Conservation (phyloP, 2,113 vertebrate species). For the Sturnira hondurensis region DNA sequence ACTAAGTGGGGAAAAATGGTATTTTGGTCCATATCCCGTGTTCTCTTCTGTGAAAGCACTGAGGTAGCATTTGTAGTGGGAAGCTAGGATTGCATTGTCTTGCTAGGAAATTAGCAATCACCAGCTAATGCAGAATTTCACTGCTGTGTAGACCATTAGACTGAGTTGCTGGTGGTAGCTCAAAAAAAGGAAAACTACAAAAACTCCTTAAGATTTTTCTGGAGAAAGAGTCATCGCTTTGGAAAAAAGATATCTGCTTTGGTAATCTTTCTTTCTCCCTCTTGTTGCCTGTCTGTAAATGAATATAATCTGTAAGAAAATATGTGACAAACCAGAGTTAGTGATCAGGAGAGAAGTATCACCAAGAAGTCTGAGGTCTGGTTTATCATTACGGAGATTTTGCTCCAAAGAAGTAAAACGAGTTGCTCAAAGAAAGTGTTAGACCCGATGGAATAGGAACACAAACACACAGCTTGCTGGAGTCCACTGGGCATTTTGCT, state of each 20-base stretch:
- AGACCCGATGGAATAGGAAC: background rate
- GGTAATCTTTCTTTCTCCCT: background rate
- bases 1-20: background rate
- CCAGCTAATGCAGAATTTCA: slow-evolving; percentile 3
- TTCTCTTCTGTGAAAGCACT: background rate
- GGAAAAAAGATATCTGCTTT: slow-evolving; percentile 3
- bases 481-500: background rate
- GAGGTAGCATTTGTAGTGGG: background rate
- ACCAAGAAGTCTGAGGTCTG: background rate
- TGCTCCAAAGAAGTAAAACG: background rate
- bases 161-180: background rate
- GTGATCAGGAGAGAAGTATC: background rate
- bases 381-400: background rate
- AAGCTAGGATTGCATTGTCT: background rate
- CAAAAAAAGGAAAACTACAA: background rate
- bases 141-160: background rate
- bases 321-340: background rate
- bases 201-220: background rate
- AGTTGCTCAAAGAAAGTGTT: background rate
- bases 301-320: background rate
- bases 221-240: background rate
- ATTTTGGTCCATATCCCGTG: background rate
- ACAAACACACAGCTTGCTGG: background rate
- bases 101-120: background rate
- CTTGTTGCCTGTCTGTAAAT: background rate